These are phyloP conservation scores for Danaus chrysippus DNA, from an alignment of 2,888 invertebrate species.

Conservation along the genomic window DNA sequence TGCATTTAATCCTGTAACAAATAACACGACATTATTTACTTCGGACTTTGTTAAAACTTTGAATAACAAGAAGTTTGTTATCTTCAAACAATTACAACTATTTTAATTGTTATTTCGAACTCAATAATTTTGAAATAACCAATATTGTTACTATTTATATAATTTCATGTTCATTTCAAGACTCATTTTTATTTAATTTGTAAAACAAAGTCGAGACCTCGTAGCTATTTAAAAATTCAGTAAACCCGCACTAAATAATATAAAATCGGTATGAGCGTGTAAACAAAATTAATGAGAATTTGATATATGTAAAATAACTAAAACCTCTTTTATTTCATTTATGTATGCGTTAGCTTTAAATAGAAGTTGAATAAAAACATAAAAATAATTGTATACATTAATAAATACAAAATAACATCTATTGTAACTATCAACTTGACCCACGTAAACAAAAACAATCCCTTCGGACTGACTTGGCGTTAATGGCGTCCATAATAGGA, in stretches of 20 bases:
- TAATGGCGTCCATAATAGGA: conserved; percentile 48
- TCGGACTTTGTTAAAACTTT: conserved; percentile 22
- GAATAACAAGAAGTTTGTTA: conserved; percentile 13
- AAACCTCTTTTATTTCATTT: no score
- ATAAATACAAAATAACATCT: conserved; percentile 21
- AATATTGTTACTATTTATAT: neutral
- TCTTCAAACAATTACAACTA: no score
- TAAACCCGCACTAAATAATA: no score
- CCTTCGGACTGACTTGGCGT: conserved; percentile 54
- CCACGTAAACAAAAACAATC: conserved; percentile 33
- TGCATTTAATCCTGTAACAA: no score
- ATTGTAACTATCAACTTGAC: conserved; percentile 29
- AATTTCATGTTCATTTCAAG: neutral
- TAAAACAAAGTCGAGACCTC: neutral
- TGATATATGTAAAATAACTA: conserved; percentile 11
- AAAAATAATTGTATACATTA: neutral
- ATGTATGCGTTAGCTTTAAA: neutral
- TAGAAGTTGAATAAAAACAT: no score
- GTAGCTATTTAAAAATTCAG: neutral
- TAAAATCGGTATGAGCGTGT: no score
- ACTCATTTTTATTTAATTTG: neutral
- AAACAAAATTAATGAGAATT: no score
- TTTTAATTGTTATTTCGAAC: no score
- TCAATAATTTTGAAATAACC: no score
- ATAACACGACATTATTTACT: conserved; percentile 31